Base-by-base conservation (phyloP, 2,797 vertebrate genomes). In the Helicolenus hilgendorfi region DNA sequence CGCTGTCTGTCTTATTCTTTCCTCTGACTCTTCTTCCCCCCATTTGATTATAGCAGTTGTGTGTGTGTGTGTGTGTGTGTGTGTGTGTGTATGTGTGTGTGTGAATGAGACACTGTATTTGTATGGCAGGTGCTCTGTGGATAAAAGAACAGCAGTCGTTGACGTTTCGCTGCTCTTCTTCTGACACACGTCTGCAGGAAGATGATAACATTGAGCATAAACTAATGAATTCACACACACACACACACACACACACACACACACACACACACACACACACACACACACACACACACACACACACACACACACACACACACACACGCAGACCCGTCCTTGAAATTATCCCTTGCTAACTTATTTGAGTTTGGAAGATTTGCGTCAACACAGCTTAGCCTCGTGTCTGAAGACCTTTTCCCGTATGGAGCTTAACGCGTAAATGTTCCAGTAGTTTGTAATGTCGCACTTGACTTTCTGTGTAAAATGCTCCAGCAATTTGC, bases 161-260 rank as follows among this genome's bases (percentile, higher is more conserved):
- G 83, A 84, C 7, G 27, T 79, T 77, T 27, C 0, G 0, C 27
- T 73, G 45, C 69, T 92, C 41, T 83, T 87, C 22, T 8, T 86
- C 41, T 71, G 72, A 77, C 84, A 92, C 64, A 24, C 3, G 13
- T 88, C 87, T 94, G 94, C 69, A 86, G 63, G 71, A 73, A 64
- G 87, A 90, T 74, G 90, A 94, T 86, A 91, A 93, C 86, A 90
- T 53, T 90, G 86, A 77, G 26, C 84, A 75, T 27, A 70, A 89
- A 73, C 67, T 35, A 75, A 89, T 82, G 24, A 76, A 90, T 81
- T 69, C 62, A 67, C 60, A 13, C 36, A 38, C 35, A 36, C 35
- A 11, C 36, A 36, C 36, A 67, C 56, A 71, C 38, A 55, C 31
- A 75, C 49, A 83, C 29, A 67, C 56, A 71, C 38, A 58, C 35